Evolutionary conservation across 23 tunicate species (phyloP).

Genomic region (Halocynthia roretzi): DNA sequence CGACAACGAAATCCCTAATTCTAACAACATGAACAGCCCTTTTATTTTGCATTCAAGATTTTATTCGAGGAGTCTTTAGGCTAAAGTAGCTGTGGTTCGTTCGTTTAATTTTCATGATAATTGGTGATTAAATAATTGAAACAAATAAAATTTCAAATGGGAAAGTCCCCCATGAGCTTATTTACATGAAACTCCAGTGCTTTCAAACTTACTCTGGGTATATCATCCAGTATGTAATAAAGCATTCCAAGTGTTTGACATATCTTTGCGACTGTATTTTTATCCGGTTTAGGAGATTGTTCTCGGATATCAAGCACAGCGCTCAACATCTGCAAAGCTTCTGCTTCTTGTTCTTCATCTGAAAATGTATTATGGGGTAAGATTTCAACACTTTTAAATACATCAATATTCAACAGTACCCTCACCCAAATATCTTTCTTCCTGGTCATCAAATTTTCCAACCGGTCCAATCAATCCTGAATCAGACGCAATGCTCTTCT

Average conservation of each 20-base stretch:
- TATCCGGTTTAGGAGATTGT: conserved; percentile 72
- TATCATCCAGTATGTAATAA: conserved; percentile 64
- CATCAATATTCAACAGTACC: background rate
- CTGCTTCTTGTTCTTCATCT: conserved; percentile 89
- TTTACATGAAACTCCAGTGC: background rate
- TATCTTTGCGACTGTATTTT: conserved; percentile 48
- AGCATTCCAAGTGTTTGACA: conserved; percentile 88
- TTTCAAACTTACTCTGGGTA: conserved; percentile 39
- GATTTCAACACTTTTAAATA: no score
- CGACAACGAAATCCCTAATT: no score
- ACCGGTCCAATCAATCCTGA: conserved; percentile 37
- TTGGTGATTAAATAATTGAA: no score
- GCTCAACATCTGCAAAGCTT: conserved; percentile 84
- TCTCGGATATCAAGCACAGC: conserved; percentile 83
- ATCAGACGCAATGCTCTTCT: conserved; percentile 24
- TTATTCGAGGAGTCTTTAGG: no score
- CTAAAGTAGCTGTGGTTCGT: no score
- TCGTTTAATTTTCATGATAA: no score
- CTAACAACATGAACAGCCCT: no score
- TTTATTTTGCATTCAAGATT: no score
- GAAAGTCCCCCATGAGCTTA: background rate
- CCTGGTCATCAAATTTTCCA: conserved; percentile 22
- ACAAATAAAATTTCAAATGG: no score
- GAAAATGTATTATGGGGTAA: background rate
- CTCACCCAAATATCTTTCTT: conserved; percentile 19